These are phyloP conservation scores for Brachyhypopomus gauderio DNA, from an alignment of 2,113 vertebrate genomes.

Conservation along the genomic window DNA sequence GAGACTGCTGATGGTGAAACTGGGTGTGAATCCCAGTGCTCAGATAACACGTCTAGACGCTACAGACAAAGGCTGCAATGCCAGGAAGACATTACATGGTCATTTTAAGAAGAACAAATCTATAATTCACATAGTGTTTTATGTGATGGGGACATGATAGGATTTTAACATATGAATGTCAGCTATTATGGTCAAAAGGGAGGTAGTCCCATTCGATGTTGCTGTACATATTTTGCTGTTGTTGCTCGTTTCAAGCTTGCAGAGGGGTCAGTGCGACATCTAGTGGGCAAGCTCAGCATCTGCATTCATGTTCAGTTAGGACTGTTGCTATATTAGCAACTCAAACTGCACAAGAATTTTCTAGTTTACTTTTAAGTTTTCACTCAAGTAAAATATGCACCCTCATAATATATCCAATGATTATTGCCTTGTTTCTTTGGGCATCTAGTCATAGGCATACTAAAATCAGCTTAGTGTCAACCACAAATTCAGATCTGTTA, in stretches of 20 bases:
- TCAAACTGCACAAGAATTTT: too few relatives aligned
- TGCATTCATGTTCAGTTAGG: background rate
- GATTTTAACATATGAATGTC: background rate
- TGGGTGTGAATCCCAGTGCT: background rate
- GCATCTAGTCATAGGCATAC: too few relatives aligned
- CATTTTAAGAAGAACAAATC: too few relatives aligned
- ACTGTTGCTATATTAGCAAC: too few relatives aligned
- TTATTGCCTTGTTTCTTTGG: too few relatives aligned
- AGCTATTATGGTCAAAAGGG: background rate
- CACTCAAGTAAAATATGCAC: too few relatives aligned
- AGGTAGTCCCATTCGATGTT: background rate
- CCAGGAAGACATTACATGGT: too few relatives aligned
- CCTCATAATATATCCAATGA: too few relatives aligned
- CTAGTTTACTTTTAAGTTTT: too few relatives aligned
- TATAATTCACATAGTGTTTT: background rate
- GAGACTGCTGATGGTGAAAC: background rate
- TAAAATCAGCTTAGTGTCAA: too few relatives aligned
- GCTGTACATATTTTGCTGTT: background rate
- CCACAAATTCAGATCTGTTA: too few relatives aligned
- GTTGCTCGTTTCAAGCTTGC: background rate
- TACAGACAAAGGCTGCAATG: background rate
- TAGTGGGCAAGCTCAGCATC: conserved; percentile 56
- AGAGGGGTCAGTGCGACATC: conserved; percentile 69
- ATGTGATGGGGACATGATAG: background rate
- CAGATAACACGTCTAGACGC: background rate